Evolutionary conservation across 2,113 vertebrate genomes (phyloP), one percentile per base, ranked within the genome.

Genomic region (Microtus pennsylvanicus): DNA sequence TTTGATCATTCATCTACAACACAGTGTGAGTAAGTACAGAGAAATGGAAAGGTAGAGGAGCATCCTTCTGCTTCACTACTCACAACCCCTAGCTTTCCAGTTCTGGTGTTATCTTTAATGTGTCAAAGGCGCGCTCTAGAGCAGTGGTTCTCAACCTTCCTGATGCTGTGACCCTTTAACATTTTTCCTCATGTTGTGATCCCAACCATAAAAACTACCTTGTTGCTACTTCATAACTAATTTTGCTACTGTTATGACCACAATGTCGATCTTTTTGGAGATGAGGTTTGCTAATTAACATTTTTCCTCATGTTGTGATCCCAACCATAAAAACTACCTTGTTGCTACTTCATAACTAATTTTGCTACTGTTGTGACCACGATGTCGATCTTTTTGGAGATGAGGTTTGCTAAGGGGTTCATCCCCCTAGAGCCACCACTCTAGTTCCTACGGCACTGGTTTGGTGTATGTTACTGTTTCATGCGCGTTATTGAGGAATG

Each of bases 401-500:
- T n/a, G n/a, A n/a, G n/a, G n/a, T n/a, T n/a, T n/a, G n/a, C n/a
- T n/a, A 83, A 21, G 11, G 11, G 55, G 12, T 61, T 3, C 11
- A 17, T 11, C 35, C 67, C 63, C 13, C 3, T 42, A 61, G 80
- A 82, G 2, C n/a, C 81, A 42, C 12, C n/a, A 50, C 28, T 63
- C 26, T 16, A 78, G 28, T 19, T 70, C 55, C 75, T 87, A 0
- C 69, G 5, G 12, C 58, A 11, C 35, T 88, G 55, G 21, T 26
- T 94, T 93, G 35, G 11, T 82, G 38, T 81, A 42, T 10, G 4
- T 85, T 45, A 13, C 0, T 95, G 26, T 70, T 91, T 78, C 67
- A 26, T 47, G 74, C 33, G 67, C 72, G 30, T 61, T 89, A 78
- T 88, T 96, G 82, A 93, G 16, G 30, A 76, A 87, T 88, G 70